A percentile compares a stretch with the other conserved stretches of the same genome.
phyloP scores from a whole-genome alignment of 2,797 vertebrate species.

The Erethizon dorsatum region DNA sequence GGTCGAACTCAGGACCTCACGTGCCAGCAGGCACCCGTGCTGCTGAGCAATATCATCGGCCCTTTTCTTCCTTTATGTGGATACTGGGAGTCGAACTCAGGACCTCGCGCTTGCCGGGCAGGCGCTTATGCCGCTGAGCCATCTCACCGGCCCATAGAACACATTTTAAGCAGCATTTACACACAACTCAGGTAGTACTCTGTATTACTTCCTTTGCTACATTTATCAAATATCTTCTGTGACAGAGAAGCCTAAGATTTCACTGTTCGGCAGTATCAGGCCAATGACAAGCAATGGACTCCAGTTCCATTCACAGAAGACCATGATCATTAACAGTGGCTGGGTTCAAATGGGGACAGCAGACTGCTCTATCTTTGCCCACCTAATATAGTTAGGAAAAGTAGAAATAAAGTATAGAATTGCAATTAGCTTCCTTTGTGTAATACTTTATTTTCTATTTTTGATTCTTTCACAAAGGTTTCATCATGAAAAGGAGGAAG shows the following conservation, averaged over 20 bases:
- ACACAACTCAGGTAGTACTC: not conserved
- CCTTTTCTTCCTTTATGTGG: too few species aligned
- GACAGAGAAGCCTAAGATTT: not conserved
- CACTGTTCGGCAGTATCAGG: not conserved
- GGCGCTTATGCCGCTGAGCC: too few species aligned
- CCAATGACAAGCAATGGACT: not conserved
- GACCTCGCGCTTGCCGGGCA: too few species aligned
- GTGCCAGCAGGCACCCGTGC: too few species aligned
- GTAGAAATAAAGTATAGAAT: not conserved
- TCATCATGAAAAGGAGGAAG: conserved; percentile 82
- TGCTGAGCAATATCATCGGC: too few species aligned
- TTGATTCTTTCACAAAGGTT: conserved; percentile 69
- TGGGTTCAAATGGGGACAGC: not conserved
- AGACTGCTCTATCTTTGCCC: not conserved
- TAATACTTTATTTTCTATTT: conserved; percentile 33
- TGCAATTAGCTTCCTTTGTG: not conserved
- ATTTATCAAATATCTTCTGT: not conserved
- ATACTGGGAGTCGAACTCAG: too few species aligned
- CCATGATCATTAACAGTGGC: too few species aligned
- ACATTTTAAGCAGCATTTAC: conserved; percentile 48
- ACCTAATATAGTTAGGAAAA: not conserved
- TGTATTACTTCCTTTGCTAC: not conserved
- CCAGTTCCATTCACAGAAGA: not conserved
- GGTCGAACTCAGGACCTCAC: too few species aligned
- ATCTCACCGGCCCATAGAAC: not conserved